Evolutionary conservation across 2,113 vertebrate species (phyloP).

Genomic region (Astur gentilis): DNA sequence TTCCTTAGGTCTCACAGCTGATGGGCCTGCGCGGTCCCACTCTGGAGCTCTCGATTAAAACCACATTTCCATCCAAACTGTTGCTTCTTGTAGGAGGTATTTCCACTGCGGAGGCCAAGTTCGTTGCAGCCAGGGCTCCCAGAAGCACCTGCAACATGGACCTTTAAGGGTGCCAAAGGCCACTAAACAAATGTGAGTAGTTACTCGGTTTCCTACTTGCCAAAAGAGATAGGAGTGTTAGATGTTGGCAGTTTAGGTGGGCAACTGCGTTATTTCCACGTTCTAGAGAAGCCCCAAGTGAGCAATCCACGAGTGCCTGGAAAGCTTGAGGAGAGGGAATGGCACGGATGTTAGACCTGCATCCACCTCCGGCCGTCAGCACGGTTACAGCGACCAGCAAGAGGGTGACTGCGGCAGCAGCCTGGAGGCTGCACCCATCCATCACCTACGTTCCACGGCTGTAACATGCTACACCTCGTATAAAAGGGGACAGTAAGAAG

Average conservation of each 20-base stretch:
- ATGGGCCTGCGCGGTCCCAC: fast-evolving
- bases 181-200: background rate
- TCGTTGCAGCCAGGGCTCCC: background rate
- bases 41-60: background rate
- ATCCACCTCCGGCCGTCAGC: background rate
- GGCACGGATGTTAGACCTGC: fast-evolving
- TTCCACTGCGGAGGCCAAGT: background rate
- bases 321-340: background rate
- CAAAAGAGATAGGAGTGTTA: background rate
- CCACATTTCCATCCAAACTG: background rate
- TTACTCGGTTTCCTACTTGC: background rate
- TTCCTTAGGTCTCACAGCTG: background rate
- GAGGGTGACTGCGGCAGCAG: background rate
- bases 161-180: background rate
- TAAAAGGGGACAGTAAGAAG: too few species aligned
- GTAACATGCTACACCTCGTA: fast-evolving
- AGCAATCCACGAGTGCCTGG: background rate
- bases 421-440: background rate
- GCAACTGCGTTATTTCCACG: background rate
- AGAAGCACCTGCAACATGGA: background rate
- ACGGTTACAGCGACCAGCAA: background rate
- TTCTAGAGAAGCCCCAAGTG: background rate
- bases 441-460: fast-evolving
- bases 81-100: background rate
- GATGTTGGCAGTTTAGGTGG: background rate